A percentile compares a stretch with the other conserved stretches of the same genome.
Conservation (phyloP, 2,888 invertebrate genomes). For the Cosmopolites sordidus region DNA sequence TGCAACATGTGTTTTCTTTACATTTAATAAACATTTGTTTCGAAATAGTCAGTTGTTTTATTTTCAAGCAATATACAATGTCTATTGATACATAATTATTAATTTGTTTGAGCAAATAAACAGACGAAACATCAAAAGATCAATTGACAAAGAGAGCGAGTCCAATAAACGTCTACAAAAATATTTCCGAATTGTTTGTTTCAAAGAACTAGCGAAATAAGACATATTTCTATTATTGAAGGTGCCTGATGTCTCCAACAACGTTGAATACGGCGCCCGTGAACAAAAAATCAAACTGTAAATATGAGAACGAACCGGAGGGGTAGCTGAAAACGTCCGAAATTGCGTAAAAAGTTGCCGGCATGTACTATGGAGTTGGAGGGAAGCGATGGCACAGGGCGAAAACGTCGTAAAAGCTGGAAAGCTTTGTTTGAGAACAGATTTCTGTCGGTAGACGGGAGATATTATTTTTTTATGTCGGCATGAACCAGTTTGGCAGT, state of each 20-base stretch:
- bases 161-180: no score
- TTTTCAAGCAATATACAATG: no score
- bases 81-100: no score
- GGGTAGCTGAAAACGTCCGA: constrained; percentile 15
- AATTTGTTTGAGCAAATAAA: no score
- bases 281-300: constrained; percentile 10
- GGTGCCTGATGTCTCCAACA: constrained; percentile 1
- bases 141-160: no score
- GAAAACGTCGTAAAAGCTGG: constrained; percentile 21
- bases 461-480: constrained; percentile 20
- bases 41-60: no score
- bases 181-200: no score
- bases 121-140: no score
- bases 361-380: background rate
- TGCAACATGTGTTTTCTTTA: no score
- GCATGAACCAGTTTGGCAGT: constrained; percentile 18
- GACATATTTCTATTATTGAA: no score
- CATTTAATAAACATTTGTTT: no score
- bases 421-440: constrained; percentile 22
- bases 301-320: constrained; percentile 11
- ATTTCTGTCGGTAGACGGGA: constrained; percentile 16
- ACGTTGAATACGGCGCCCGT: constrained; percentile 6
- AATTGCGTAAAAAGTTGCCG: constrained; percentile 21
- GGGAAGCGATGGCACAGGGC: background rate
- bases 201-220: no score